Base-by-base conservation (phyloP, 2,888 invertebrate genomes). In the Erebia aethiops region DNA sequence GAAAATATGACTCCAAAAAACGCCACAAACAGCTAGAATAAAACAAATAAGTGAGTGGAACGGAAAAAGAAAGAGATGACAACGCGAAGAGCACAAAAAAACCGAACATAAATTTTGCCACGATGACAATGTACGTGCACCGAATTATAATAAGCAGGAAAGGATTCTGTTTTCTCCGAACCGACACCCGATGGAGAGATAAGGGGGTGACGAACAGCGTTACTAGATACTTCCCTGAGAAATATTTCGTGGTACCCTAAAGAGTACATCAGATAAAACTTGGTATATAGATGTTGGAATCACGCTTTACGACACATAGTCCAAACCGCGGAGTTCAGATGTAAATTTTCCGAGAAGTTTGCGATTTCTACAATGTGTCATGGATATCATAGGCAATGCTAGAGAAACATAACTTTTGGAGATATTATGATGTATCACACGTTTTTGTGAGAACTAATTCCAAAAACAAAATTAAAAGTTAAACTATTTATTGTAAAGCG, bases 81-180 rank as follows among this genome's bases (percentile, higher is more conserved):
- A 26, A 14, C 2, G 46, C 1, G 10, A 46, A 18, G 54, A 61
- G 49, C 71, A 71, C 73, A 74, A 74, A 74, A 74, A 74, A 69
- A n/a, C 69, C 69, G 66, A 74, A 74, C 73, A 72, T 75, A 70
- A 73, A 71, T 75, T 75, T 75, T 65, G 62, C 74, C 69, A 66
- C 64, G 54, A 72, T 73, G 71, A 72, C 75, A 70, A 73, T 16
- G 68, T 62, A 75, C 76, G 75, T 73, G 76, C 14, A 66, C 68
- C 35, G 76, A 66, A 60, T 74, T 18, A 57, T 61, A 73, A 76
- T 71, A 66, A 58, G 56, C 16, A 57, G 21, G 64, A 61, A 49
- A 71, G 61, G 67, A 67, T 67, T 52, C 64, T 1, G 70, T 68
- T 71, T 72, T 72, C 71, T 71, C 66, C 68, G 74, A 74, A 72